phyloP scores from a whole-genome alignment of 2,113 vertebrate genomes.

The Psittacula cyanocephala region DNA sequence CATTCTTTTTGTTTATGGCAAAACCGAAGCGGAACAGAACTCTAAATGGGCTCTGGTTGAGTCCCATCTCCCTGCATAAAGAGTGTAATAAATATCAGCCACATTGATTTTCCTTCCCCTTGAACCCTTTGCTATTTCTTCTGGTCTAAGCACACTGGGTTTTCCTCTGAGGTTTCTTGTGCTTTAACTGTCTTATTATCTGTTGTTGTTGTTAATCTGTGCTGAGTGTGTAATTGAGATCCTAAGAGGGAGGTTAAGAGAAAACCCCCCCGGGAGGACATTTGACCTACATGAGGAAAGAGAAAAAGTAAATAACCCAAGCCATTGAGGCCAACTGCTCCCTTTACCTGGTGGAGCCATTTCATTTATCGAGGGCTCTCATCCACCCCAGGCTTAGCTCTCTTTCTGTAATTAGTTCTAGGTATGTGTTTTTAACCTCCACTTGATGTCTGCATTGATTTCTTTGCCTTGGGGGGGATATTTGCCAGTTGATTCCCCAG shows the following conservation, averaged over 20 bases:
- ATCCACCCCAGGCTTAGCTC: neutral
- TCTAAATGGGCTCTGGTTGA: conserved; percentile 29
- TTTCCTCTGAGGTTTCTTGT: conserved; percentile 45
- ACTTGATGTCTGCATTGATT: neutral
- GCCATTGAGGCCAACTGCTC: conserved; percentile 34
- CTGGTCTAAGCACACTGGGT: conserved; percentile 37
- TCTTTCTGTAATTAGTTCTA: neutral
- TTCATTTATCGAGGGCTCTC: conserved; percentile 13
- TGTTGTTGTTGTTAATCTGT: conserved; percentile 55
- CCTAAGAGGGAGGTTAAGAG: conserved; percentile 48
- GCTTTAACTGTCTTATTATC: conserved; percentile 45
- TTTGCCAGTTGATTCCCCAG: neutral
- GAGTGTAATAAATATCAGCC: conserved; percentile 40
- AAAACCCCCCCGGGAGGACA: conserved; percentile 25
- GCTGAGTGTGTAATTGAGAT: conserved; percentile 56
- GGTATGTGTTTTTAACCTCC: neutral
- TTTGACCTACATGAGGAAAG: conserved; percentile 37
- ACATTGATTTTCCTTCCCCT: conserved; percentile 57
- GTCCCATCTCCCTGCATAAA: conserved; percentile 29
- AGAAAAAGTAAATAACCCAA: conserved; percentile 31
- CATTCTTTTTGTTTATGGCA: conserved; percentile 22
- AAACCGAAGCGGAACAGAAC: conserved; percentile 38
- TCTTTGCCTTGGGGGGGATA: neutral
- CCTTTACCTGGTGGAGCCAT: conserved; percentile 17
- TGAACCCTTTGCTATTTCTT: conserved; percentile 28